Conservation (phyloP, 2,888 invertebrate genomes). For the Netelia melanura region DNA sequence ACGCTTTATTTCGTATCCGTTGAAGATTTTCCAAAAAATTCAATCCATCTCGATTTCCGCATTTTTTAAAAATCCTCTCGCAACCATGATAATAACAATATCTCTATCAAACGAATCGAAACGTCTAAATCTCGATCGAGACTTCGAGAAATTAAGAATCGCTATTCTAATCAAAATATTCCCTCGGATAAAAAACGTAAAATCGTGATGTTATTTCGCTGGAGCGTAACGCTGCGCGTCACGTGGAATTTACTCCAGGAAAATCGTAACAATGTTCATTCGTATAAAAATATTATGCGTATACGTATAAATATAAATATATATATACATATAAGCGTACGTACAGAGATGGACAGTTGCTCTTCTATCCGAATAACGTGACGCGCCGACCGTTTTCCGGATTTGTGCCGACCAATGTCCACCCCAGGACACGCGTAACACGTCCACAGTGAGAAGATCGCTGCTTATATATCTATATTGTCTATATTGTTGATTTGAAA, state of each 20-base stretch:
- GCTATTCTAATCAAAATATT: too few relatives aligned
- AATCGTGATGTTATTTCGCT: too few relatives aligned
- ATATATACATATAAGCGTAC: too few relatives aligned
- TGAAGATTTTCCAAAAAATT: not conserved
- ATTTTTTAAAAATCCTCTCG: not conserved
- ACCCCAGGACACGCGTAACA: slow-evolving; percentile 40
- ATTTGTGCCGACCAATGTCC: slow-evolving; percentile 74
- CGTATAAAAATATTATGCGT: too few relatives aligned
- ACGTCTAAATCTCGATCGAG: not conserved
- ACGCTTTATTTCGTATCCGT: not conserved
- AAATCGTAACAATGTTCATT: too few relatives aligned
- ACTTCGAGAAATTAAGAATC: too few relatives aligned
- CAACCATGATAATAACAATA: not conserved
- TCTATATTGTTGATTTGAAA: not conserved
- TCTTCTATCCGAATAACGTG: slow-evolving; percentile 72
- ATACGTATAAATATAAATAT: too few relatives aligned
- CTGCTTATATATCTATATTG: slow-evolving; percentile 6
- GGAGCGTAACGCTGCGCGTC: too few relatives aligned
- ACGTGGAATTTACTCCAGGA: too few relatives aligned
- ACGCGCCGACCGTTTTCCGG: slow-evolving; percentile 71
- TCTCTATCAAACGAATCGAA: not conserved
- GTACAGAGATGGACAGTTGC: not conserved
- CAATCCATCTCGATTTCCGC: not conserved
- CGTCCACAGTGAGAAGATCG: not conserved
- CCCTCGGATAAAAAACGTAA: too few relatives aligned